Conservation (phyloP, 2,888 invertebrate species). For the Nephrotoma guestfalica region DNA sequence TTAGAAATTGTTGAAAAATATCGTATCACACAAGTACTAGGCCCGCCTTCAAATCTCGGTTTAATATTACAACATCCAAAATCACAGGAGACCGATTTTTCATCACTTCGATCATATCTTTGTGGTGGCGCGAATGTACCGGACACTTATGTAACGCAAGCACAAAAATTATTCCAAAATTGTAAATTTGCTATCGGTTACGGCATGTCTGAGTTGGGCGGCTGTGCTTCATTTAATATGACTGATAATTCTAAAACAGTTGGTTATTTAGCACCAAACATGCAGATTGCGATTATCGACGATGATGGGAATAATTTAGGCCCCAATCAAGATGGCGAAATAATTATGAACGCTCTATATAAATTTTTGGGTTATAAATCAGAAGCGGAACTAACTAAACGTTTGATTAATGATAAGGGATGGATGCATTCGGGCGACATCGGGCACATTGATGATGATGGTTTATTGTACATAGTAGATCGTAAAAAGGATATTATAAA, state of each 20-base stretch:
- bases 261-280: not conserved
- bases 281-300: not conserved
- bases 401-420: slow-evolving; percentile 23
- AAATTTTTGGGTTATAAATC: slow-evolving; percentile 2
- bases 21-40: not conserved
- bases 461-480: slow-evolving; percentile 21
- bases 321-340: not conserved
- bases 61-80: slow-evolving; percentile 3
- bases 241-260: not conserved
- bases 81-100: slow-evolving; percentile 3
- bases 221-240: not conserved
- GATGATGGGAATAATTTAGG: not conserved
- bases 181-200: not conserved
- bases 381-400: slow-evolving; percentile 16
- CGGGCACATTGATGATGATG: slow-evolving; percentile 28
- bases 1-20: slow-evolving; percentile 4
- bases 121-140: not conserved
- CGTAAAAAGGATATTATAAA: slow-evolving; percentile 25
- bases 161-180: not conserved
- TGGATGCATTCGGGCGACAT: slow-evolving; percentile 29
- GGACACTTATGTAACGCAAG: not conserved
- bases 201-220: not conserved
- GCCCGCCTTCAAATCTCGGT: slow-evolving; percentile 2
- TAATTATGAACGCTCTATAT: not conserved
- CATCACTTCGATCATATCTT: not conserved